Percentiles rank a stretch among this genome's conserved stretches.
These are phyloP conservation scores for Mellivora capensis DNA, from an alignment of 2,113 vertebrate genomes.

Conservation along the genomic window DNA sequence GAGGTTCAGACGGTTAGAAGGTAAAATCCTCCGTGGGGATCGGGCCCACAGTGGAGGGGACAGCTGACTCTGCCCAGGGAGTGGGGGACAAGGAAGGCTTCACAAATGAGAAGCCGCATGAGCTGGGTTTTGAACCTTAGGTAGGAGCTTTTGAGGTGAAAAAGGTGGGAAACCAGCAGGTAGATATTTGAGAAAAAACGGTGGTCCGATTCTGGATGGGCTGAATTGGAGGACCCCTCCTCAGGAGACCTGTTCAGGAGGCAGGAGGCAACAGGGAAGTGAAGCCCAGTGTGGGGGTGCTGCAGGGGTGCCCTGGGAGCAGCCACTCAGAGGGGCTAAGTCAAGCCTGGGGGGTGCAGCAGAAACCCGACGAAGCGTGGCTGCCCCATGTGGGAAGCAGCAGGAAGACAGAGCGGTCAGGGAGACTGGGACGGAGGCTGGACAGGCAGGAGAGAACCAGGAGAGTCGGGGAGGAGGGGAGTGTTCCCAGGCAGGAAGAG, in stretches of 20 bases:
- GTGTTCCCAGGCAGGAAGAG: background rate
- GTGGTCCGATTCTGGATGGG: background rate
- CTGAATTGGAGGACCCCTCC: background rate
- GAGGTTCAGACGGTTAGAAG: background rate
- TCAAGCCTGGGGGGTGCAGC: background rate
- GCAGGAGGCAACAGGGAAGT: background rate
- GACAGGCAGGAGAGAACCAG: background rate
- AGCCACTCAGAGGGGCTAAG: background rate
- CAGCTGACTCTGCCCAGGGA: background rate
- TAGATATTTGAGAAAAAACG: background rate
- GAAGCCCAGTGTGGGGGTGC: too few species aligned
- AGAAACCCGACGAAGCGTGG: background rate
- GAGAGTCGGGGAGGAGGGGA: background rate
- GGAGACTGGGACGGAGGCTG: background rate
- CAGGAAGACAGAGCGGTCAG: background rate
- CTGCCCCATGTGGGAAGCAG: background rate
- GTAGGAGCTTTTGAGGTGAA: constrained; percentile 7
- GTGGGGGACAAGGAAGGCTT: background rate
- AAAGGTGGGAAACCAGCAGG: background rate
- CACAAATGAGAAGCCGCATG: background rate
- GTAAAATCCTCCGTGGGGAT: background rate
- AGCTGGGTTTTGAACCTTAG: constrained; percentile 13
- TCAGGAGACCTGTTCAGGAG: background rate
- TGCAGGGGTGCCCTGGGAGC: background rate
- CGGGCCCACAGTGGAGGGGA: background rate